These are phyloP conservation scores for Sarcophilus harrisii DNA, from an alignment of 2,797 vertebrate genomes.

Conservation along the genomic window DNA sequence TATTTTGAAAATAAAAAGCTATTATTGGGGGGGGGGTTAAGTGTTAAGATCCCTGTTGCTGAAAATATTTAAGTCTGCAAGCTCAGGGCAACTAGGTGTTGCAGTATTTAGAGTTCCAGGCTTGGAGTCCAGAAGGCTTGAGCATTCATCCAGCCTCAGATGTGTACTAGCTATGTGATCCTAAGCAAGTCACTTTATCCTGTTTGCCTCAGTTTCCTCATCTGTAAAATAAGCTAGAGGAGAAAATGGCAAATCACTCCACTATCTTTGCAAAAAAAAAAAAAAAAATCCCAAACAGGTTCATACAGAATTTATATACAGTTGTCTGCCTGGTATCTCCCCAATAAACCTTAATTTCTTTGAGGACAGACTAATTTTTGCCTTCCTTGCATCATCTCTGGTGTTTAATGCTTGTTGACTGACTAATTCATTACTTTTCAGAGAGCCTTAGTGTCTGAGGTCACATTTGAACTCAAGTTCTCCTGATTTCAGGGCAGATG, in stretches of 20 bases:
- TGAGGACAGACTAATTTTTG: not conserved
- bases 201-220: not conserved
- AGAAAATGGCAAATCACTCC: not conserved
- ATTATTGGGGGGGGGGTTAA: too few relatives aligned
- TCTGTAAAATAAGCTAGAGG: not conserved
- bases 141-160: not conserved
- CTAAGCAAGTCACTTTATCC: not conserved
- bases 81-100: not conserved
- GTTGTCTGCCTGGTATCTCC: not conserved
- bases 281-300: not conserved
- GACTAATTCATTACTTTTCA: not conserved
- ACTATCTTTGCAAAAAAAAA: not conserved
- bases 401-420: not conserved
- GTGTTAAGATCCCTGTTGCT: not conserved
- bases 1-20: too few relatives aligned
- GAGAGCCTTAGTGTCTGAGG: not conserved
- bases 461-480: not conserved
- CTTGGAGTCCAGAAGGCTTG: not conserved
- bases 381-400: not conserved
- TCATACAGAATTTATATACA: not conserved
- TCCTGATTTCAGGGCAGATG: not conserved
- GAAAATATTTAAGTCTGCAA: not conserved
- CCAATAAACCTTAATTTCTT: not conserved
- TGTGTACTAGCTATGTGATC: not conserved
- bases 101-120: not conserved